phyloP scores from a whole-genome alignment of 2,113 vertebrate genomes.

The Coryphaenoides rupestris region DNA sequence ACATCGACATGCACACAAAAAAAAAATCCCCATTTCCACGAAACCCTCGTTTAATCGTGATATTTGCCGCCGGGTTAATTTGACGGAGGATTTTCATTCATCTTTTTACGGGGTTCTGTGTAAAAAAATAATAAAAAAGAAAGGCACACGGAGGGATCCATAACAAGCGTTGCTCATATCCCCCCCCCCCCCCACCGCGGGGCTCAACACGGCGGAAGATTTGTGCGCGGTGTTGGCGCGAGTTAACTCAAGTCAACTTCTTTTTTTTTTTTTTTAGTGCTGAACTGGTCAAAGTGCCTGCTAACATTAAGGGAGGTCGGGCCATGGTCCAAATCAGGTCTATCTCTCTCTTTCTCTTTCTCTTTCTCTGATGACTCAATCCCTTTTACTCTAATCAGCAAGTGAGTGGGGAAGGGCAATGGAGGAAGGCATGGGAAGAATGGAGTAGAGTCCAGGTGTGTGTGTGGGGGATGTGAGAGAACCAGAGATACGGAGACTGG shows the following conservation, averaged over 20 bases:
- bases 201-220: constrained; percentile 3
- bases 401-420: background rate
- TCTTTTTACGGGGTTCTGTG: background rate
- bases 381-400: background rate
- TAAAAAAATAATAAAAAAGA: no score
- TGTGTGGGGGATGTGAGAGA: background rate
- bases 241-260: background rate
- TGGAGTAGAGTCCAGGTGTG: no score
- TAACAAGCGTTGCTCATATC: constrained; percentile 11
- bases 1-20: no score
- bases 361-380: background rate
- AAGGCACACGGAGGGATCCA: background rate
- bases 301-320: background rate
- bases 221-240: no score
- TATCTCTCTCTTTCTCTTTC: background rate
- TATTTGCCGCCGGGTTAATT: background rate
- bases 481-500: background rate
- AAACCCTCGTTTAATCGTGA: background rate
- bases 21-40: no score
- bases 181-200: no score
- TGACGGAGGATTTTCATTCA: background rate
- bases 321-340: constrained; percentile 14
- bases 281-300: background rate
- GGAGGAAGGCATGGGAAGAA: background rate
- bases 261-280: constrained; percentile 6